phyloP scores from a whole-genome alignment of 2,888 invertebrate species.

The Nipponacmea schrenckii region DNA sequence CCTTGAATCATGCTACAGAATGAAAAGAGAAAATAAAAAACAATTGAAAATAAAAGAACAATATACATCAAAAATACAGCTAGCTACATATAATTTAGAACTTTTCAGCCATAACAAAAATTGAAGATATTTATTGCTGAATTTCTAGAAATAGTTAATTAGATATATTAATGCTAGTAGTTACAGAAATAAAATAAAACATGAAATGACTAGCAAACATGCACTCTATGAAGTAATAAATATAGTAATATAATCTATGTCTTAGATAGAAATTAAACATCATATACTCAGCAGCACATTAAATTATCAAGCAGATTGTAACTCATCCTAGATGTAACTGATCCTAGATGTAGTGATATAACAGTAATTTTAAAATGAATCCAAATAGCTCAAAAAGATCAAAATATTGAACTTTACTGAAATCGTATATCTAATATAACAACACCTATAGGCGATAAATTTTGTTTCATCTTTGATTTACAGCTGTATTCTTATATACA shows the following conservation, averaged over 20 bases:
- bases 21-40: constrained; percentile 34
- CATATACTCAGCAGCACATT: not conserved
- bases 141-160: not conserved
- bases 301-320: not conserved
- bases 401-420: no score
- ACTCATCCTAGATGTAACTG: no score
- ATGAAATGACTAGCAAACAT: constrained; percentile 16
- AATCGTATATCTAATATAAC: no score
- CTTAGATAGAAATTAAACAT: not conserved
- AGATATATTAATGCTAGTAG: not conserved
- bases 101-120: constrained; percentile 6
- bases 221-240: constrained; percentile 10
- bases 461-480: no score
- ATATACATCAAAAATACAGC: constrained; percentile 5
- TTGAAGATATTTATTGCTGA: not conserved
- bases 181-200: constrained; percentile 10
- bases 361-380: no score
- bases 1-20: constrained; percentile 70
- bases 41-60: constrained; percentile 7
- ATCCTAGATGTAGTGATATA: no score
- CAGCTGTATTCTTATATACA: no score
- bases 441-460: no score
- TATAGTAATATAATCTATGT: not conserved
- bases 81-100: constrained; percentile 2
- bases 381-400: no score